These are phyloP conservation scores for Psettodes erumei DNA, from an alignment of 2,113 vertebrate species.

Conservation along the genomic window DNA sequence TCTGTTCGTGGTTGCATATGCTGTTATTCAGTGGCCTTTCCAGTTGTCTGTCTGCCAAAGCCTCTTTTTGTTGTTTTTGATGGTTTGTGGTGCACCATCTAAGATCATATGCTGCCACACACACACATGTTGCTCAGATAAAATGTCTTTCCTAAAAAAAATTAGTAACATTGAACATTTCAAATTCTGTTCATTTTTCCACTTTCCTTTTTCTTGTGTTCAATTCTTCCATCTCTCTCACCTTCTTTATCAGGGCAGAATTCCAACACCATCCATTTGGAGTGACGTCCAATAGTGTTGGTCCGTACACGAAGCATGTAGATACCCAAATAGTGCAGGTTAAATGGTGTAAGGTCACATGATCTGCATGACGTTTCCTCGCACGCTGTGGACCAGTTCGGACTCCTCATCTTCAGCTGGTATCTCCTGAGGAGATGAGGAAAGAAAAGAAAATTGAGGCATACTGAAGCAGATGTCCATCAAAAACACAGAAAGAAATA, in stretches of 20 bases:
- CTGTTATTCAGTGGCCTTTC: no score
- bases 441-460: background rate
- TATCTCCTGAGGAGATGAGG: conserved; percentile 26
- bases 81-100: background rate
- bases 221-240: conserved; percentile 46
- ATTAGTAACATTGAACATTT: no score
- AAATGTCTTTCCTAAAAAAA: background rate
- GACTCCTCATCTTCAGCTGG: background rate
- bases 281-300: background rate
- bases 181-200: no score
- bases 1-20: background rate
- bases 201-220: background rate
- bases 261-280: conserved; percentile 44
- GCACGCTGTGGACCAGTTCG: conserved; percentile 28
- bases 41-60: no score
- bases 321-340: conserved; percentile 59
- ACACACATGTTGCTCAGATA: rapidly evolving
- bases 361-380: background rate
- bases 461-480: background rate
- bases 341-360: conserved; percentile 61
- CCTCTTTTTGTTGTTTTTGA: background rate
- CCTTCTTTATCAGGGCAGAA: conserved; percentile 78
- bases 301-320: conserved; percentile 63
- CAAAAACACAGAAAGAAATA: background rate
- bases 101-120: background rate